Evolutionary conservation across 2,888 invertebrate genomes (phyloP).

Genomic region (Metacarcinus magister): DNA sequence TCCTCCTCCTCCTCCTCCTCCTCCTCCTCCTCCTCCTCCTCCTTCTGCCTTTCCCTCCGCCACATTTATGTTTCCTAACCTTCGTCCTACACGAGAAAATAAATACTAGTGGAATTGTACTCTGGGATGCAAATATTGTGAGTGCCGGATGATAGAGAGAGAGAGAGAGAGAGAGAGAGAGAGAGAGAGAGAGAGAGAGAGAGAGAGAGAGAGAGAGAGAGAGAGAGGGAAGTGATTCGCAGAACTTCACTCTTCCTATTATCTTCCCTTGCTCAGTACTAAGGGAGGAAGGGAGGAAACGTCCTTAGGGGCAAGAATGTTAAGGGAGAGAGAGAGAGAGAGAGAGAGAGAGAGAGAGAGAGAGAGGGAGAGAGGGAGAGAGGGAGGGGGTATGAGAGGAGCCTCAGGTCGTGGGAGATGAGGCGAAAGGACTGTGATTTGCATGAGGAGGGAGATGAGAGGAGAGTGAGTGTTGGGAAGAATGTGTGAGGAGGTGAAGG

Average conservation of each 20-base stretch:
- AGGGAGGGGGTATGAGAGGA: background rate
- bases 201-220: slow-evolving; percentile 2
- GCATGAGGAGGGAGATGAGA: slow-evolving; percentile 1
- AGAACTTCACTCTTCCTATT: background rate
- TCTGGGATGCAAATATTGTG: background rate
- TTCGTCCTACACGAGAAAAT: slow-evolving; percentile 17
- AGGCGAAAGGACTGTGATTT: slow-evolving; percentile 6
- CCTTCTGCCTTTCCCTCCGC: background rate
- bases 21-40: slow-evolving; percentile 4
- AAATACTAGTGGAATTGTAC: background rate
- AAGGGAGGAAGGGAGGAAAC: background rate
- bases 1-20: slow-evolving; percentile 10
- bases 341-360: background rate
- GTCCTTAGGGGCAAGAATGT: background rate
- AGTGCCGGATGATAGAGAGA: background rate
- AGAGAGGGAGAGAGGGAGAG: background rate
- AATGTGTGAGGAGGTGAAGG: background rate
- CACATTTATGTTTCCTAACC: background rate
- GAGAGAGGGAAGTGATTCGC: background rate
- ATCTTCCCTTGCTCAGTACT: background rate
- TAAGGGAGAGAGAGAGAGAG: background rate
- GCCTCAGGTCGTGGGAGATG: background rate
- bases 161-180: slow-evolving; percentile 48
- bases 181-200: slow-evolving; percentile 35
- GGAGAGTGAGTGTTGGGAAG: background rate